These are phyloP conservation scores for Lagorchestes hirsutus DNA, from an alignment of 2,797 vertebrate genomes.

Conservation along the genomic window DNA sequence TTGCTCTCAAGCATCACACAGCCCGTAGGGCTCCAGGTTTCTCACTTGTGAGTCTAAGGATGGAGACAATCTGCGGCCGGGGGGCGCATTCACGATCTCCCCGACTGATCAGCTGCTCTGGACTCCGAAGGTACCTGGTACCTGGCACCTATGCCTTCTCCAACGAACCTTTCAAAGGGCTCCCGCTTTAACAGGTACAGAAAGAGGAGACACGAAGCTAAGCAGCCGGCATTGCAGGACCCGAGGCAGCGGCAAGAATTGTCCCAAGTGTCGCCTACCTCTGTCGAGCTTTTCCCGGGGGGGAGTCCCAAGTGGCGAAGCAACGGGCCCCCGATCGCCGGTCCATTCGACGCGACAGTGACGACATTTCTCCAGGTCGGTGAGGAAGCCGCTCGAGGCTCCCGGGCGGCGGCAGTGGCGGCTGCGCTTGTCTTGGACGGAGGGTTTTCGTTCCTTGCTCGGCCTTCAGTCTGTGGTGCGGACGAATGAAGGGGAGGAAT, in stretches of 20 bases:
- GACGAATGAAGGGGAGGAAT: no score
- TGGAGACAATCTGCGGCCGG: fast-evolving
- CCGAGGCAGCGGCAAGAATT: background rate
- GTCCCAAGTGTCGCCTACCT: background rate
- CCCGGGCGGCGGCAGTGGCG: no score
- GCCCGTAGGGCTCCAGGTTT: no score
- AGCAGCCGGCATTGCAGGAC: no score
- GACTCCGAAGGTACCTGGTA: background rate
- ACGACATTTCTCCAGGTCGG: background rate
- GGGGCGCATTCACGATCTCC: background rate
- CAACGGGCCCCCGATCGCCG: background rate
- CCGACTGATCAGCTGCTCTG: background rate
- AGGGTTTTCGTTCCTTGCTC: background rate
- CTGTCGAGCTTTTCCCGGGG: background rate
- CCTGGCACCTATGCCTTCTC: background rate
- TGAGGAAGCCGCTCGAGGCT: background rate
- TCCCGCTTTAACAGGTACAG: background rate
- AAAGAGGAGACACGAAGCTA: background rate
- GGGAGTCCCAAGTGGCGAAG: no score
- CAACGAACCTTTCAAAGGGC: background rate
- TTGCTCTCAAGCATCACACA: background rate
- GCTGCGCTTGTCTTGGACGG: background rate
- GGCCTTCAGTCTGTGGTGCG: background rate
- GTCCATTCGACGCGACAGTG: background rate
- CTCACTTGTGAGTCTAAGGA: background rate